Percentiles rank a stretch among this genome's conserved stretches.
Conservation (phyloP, 2,113 vertebrate genomes). For the Salvelinus alpinus region DNA sequence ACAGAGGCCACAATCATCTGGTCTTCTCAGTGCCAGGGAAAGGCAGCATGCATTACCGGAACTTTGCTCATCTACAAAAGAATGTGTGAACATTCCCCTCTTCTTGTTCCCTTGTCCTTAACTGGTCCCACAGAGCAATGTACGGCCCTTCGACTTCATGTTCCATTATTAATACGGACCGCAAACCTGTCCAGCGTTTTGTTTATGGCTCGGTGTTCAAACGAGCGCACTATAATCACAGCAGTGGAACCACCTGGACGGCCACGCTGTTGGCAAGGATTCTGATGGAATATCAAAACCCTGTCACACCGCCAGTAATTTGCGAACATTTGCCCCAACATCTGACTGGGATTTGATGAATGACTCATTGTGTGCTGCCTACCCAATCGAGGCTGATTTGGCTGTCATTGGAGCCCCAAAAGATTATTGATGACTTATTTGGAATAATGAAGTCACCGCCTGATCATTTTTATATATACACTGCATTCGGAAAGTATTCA, state of each 20-base stretch:
- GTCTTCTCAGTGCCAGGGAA: slow-evolving; percentile 13
- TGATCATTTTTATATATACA: no score
- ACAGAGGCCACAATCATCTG: slow-evolving; percentile 11
- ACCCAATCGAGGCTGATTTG: slow-evolving; percentile 58
- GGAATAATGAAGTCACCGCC: slow-evolving; percentile 13
- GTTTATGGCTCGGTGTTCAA: slow-evolving; percentile 32
- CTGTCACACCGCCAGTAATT: slow-evolving; percentile 44
- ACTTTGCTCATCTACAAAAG: background rate
- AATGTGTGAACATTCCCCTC: background rate
- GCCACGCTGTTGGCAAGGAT: slow-evolving; percentile 50
- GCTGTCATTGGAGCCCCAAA: slow-evolving; percentile 47
- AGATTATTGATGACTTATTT: slow-evolving; percentile 40
- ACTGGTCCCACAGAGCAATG: background rate
- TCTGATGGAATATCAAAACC: slow-evolving; percentile 59
- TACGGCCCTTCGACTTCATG: background rate
- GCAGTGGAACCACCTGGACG: slow-evolving; percentile 53
- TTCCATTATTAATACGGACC: background rate
- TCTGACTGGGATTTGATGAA: slow-evolving; percentile 63
- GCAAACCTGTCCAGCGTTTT: slow-evolving; percentile 26
- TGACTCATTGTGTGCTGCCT: slow-evolving; percentile 54
- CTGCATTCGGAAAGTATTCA: no score
- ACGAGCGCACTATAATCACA: slow-evolving; percentile 32
- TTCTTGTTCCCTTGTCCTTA: background rate
- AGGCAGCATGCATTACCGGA: slow-evolving; percentile 3
- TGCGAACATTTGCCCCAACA: slow-evolving; percentile 58